phyloP scores from a whole-genome alignment of 2,888 invertebrate species.

The Chaitophorus viminalis region DNA sequence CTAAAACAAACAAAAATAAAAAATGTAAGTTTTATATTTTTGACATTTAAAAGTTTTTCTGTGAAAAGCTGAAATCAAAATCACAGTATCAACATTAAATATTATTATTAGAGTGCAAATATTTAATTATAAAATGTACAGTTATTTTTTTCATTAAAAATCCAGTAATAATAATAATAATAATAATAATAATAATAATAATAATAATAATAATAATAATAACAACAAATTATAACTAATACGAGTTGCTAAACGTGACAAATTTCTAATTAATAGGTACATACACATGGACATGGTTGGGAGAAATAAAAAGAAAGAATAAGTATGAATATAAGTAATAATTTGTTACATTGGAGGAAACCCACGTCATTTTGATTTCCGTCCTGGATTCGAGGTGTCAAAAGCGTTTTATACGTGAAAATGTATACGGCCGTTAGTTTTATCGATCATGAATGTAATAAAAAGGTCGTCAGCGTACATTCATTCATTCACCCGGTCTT shows the following conservation, averaged over 20 bases:
- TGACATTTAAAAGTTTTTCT: background rate
- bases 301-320: background rate
- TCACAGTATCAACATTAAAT: background rate
- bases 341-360: background rate
- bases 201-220: too few relatives aligned
- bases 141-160: background rate
- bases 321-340: too few relatives aligned
- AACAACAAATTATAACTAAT: too few relatives aligned
- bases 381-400: background rate
- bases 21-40: background rate
- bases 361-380: background rate
- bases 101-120: background rate
- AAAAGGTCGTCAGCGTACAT: background rate
- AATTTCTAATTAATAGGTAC: background rate
- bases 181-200: too few relatives aligned
- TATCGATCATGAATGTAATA: background rate
- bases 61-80: background rate
- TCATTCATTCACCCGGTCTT: too few relatives aligned
- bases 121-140: background rate
- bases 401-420: background rate
- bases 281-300: background rate
- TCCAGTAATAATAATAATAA: background rate
- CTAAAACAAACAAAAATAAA: too few relatives aligned
- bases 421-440: background rate
- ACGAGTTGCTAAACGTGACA: background rate